phyloP scores from a whole-genome alignment of 2,113 vertebrate species.

The Climacteris rufus region DNA sequence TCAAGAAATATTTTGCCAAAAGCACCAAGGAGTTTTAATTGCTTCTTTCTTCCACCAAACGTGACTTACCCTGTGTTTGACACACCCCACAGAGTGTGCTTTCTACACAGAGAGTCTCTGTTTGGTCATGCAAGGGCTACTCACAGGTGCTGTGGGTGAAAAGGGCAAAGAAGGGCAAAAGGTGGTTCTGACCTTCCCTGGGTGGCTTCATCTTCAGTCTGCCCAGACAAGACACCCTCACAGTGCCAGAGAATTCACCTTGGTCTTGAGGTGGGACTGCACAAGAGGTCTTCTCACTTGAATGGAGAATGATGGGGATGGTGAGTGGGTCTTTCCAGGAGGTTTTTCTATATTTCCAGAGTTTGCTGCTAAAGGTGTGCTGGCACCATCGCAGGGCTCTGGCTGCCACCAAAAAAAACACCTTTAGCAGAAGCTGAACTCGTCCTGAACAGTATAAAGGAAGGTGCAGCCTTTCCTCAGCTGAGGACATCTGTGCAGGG shows the following conservation, averaged over 20 bases:
- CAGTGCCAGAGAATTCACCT: background rate
- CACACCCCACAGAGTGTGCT: background rate
- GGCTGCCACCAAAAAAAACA: background rate
- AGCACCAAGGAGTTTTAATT: background rate
- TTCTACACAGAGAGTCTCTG: background rate
- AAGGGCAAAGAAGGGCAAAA: background rate
- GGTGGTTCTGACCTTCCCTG: background rate
- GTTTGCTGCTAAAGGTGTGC: background rate
- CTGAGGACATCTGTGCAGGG: background rate
- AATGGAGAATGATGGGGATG: background rate
- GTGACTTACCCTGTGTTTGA: background rate
- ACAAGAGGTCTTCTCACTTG: background rate
- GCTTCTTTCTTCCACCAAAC: background rate
- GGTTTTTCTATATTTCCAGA: background rate
- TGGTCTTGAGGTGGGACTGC: accelerated
- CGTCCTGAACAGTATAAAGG: background rate
- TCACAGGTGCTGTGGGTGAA: background rate
- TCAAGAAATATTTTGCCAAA: background rate
- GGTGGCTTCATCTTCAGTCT: background rate
- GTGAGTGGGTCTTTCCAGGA: background rate
- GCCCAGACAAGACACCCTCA: background rate
- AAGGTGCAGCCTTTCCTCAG: background rate
- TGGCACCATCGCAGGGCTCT: background rate
- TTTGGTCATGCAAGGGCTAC: background rate
- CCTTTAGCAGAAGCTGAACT: background rate